A percentile compares a stretch with the other conserved stretches of the same genome.
phyloP scores from a whole-genome alignment of 2,888 invertebrate genomes.

The Fragum sueziense region DNA sequence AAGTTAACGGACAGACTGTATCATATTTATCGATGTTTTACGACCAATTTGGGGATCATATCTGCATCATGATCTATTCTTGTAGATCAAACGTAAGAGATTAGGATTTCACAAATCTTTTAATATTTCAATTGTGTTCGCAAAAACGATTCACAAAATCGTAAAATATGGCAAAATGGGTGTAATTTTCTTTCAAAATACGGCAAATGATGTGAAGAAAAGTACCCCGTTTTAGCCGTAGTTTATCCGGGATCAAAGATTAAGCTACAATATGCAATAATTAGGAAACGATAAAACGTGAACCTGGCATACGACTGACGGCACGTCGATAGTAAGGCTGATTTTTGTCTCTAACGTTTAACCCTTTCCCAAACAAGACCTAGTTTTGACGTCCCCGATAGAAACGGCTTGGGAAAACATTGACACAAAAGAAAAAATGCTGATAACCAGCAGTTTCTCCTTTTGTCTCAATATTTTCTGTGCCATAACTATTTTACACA shows the following conservation, averaged over 20 bases:
- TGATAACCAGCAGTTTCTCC: no score
- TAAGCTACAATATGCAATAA: slow-evolving; percentile 18
- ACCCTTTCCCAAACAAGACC: no score
- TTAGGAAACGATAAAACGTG: not conserved
- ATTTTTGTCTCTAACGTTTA: not conserved
- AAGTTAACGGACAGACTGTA: slow-evolving; percentile 8
- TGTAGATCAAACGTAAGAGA: slow-evolving; percentile 44
- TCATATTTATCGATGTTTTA: slow-evolving; percentile 25
- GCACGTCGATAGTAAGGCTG: not conserved
- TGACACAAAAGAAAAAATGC: no score
- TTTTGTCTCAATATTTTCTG: no score
- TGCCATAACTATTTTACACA: no score
- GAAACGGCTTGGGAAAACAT: no score
- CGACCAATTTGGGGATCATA: slow-evolving; percentile 37
- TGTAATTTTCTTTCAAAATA: slow-evolving; percentile 27
- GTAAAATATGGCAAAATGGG: slow-evolving; percentile 31
- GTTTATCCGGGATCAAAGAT: slow-evolving; percentile 20
- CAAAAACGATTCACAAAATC: slow-evolving; percentile 28
- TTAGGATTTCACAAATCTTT: slow-evolving; percentile 45
- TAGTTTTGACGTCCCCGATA: no score
- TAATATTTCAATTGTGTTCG: slow-evolving; percentile 49
- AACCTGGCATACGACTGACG: slow-evolving; percentile 24
- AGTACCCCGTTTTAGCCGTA: not conserved
- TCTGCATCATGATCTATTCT: slow-evolving; percentile 50
- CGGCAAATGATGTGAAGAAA: slow-evolving; percentile 23